Conservation (phyloP, 2,113 vertebrate species). For the Oostethus manadensis region DNA sequence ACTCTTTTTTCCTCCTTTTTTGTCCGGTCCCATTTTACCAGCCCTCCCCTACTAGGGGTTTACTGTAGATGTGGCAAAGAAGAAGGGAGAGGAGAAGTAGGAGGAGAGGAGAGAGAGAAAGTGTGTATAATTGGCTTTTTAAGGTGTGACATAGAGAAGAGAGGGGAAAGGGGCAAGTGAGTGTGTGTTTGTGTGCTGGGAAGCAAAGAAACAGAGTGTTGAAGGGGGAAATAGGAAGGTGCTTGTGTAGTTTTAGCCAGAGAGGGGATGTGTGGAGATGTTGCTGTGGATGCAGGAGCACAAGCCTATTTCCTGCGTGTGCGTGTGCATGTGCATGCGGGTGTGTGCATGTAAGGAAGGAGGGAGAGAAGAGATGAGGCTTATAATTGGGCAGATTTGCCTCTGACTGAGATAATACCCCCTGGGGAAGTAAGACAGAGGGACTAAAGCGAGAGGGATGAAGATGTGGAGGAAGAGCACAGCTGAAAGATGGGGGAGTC, state of each 20-base stretch:
- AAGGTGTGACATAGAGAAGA: conserved; percentile 64
- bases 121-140: conserved; percentile 72
- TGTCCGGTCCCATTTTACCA: conserved; percentile 6
- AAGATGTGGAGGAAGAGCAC: conserved; percentile 34
- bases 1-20: conserved; percentile 8
- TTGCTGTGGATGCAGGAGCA: conserved; percentile 19
- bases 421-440: conserved; percentile 59
- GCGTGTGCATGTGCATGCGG: conserved; percentile 12
- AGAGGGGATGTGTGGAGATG: conserved; percentile 15
- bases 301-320: conserved; percentile 8
- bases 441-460: conserved; percentile 39
- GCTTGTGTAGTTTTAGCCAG: conserved; percentile 33
- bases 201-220: conserved; percentile 50
- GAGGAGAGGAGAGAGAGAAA: conserved; percentile 46
- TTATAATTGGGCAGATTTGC: conserved; percentile 78
- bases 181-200: conserved; percentile 24
- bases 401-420: conserved; percentile 72
- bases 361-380: conserved; percentile 63
- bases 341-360: conserved; percentile 16
- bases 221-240: conserved; percentile 43
- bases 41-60: conserved; percentile 35
- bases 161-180: conserved; percentile 26
- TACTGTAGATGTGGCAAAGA: conserved; percentile 46
- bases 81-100: conserved; percentile 22
- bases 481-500: conserved; percentile 27